Conservation (phyloP, 2,797 vertebrate species). For the Enteromius unitaeniatus region DNA sequence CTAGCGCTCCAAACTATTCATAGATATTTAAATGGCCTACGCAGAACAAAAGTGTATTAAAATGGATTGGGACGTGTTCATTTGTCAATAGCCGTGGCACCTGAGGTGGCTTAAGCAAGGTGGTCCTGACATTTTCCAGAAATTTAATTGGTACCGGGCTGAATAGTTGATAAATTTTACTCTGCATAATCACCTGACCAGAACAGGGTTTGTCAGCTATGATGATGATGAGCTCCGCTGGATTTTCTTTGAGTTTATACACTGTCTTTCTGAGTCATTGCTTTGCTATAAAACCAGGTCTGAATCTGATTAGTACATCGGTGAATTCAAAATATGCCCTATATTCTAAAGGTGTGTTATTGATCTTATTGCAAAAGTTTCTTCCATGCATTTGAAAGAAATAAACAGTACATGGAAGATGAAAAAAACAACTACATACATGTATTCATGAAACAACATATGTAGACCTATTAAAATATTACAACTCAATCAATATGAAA, state of each 20-base stretch:
- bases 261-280: background rate
- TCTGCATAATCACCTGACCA: background rate
- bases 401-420: background rate
- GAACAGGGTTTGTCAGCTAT: constrained; percentile 15
- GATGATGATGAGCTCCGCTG: background rate
- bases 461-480: background rate
- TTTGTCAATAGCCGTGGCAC: constrained; percentile 8
- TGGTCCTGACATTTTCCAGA: background rate
- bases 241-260: background rate
- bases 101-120: background rate
- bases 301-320: background rate
- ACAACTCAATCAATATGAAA: background rate
- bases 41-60: background rate
- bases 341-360: background rate
- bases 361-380: background rate
- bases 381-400: background rate
- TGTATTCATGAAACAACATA: background rate
- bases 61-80: constrained; percentile 22
- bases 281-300: background rate
- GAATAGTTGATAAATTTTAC: background rate
- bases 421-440: background rate
- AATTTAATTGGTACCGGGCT: background rate
- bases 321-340: background rate
- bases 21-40: constrained; percentile 11
- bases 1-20: background rate